Base-by-base conservation (phyloP, 2,113 vertebrate species). In the sheep (Ovis aries) region DNA sequence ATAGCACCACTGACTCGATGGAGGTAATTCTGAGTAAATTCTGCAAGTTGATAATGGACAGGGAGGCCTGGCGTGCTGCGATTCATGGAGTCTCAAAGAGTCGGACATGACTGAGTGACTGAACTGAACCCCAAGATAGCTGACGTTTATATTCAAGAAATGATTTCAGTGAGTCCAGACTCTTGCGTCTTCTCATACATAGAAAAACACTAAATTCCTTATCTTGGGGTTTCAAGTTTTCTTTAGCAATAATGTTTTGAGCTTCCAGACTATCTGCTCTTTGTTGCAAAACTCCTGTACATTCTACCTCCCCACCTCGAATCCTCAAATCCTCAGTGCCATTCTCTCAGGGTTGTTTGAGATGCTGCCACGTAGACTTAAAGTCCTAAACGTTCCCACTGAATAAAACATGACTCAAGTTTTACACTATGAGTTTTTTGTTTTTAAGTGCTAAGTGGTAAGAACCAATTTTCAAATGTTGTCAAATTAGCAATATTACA, bases 31-130 rank as follows among this genome's bases (percentile, higher is more conserved):
- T 53, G 53, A 53, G 17, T 53, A 2, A 55, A 55, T 19, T 55
- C 53, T 0, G 1, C 16, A 2, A 21, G 19, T 55, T 55, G 17
- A 7, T 55, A 7, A 55, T 55, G 53, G 17, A 21, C 19, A 21
- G 53, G 53, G 53, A 55, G 53, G 53, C 19, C 17, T 55, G 53
- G 19, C 7, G 0, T 55, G 19, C 53, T 55, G 53, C 6, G 2
- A 55, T 55, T 55, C 19, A 21, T 21, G 17, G 53, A 19, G 7
- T 55, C 7, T 3, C 6, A 21, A 53, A 53, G 19, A 21, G 53
- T 21, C 3, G 2, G 17, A 55, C 7, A 55, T 6, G 1, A 55
- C 53, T 55, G 53, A 55, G 7, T 0, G 19, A 55, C 53, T 55
- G 53, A 19, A 55, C 53, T 55, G 19, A 21, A 71, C 2, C 19